These are phyloP conservation scores for Myiothlypis coronata DNA, from an alignment of 2,797 vertebrate species.

Conservation along the genomic window DNA sequence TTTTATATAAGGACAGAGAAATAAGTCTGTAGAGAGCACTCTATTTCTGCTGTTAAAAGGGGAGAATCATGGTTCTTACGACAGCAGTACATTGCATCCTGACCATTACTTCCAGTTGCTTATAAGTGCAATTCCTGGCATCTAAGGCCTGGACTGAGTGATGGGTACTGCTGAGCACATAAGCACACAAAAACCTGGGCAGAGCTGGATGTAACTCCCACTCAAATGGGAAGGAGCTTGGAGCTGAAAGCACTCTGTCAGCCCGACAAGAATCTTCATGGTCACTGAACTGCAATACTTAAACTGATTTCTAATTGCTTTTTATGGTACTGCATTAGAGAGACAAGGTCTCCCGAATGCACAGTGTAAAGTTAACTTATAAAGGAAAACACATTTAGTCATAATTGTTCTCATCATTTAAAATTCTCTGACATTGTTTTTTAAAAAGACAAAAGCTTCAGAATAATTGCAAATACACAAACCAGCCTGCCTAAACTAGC, in stretches of 20 bases:
- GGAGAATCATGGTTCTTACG: accelerated
- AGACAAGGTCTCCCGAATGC: not conserved
- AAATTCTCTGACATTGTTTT: not conserved
- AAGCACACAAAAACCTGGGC: not conserved
- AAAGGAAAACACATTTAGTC: not conserved
- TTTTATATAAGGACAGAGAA: not conserved
- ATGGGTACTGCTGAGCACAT: not conserved
- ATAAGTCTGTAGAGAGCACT: not conserved
- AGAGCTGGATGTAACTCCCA: not conserved
- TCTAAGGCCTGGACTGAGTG: not conserved
- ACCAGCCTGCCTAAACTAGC: not conserved
- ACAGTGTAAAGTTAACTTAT: not conserved
- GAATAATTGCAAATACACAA: not conserved
- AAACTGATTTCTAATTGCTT: not conserved
- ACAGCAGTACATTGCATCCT: not conserved
- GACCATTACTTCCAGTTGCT: not conserved
- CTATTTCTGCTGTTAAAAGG: not conserved
- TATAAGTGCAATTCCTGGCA: not conserved
- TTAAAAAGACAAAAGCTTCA: not conserved
- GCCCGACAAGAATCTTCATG: not conserved
- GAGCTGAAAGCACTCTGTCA: not conserved
- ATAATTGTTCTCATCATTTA: not conserved
- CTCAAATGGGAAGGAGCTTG: not conserved
- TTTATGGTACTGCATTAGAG: not conserved
- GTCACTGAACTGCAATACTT: not conserved